These are phyloP conservation scores for Drosophila mettleri DNA, from an alignment of 2,888 invertebrate species.

Conservation along the genomic window DNA sequence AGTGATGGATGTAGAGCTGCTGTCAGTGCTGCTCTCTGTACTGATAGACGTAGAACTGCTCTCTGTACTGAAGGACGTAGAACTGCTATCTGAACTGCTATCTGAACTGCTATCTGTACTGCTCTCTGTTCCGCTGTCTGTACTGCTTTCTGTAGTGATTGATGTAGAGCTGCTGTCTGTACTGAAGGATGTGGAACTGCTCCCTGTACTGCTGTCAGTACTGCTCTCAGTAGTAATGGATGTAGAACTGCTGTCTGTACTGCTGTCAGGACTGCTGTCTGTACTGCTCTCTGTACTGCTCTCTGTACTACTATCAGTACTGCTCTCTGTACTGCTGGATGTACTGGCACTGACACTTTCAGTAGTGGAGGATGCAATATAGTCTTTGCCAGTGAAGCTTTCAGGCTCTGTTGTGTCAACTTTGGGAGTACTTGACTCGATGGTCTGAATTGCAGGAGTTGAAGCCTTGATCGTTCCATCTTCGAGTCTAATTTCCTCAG, in stretches of 20 bases:
- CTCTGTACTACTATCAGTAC: neutral
- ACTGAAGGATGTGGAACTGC: too few relatives aligned
- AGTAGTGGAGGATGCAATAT: conserved; percentile 47
- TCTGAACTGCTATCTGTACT: too few relatives aligned
- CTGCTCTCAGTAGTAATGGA: neutral
- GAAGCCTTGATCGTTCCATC: conserved; percentile 27
- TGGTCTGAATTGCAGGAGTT: conserved; percentile 29
- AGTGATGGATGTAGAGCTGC: too few relatives aligned
- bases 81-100: too few relatives aligned
- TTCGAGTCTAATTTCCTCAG: conserved; percentile 12
- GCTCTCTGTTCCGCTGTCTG: too few relatives aligned
- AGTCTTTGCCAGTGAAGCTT: conserved; percentile 45
- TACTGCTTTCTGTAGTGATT: too few relatives aligned
- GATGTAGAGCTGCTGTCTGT: too few relatives aligned
- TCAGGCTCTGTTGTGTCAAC: conserved; percentile 29
- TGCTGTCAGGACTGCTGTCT: neutral
- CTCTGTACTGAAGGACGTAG: conserved; percentile 54
- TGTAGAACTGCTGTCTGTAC: neutral
- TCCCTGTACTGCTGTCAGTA: neutral
- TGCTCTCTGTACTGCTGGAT: neutral
- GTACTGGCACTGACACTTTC: conserved; percentile 44
- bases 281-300: neutral
- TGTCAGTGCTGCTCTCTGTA: neutral
- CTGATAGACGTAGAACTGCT: conserved; percentile 19
- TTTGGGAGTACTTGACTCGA: conserved; percentile 51